A percentile compares a stretch with the other conserved stretches of the same genome.
Conservation (phyloP, 2,888 invertebrate genomes). For the Bellardia pandia region DNA sequence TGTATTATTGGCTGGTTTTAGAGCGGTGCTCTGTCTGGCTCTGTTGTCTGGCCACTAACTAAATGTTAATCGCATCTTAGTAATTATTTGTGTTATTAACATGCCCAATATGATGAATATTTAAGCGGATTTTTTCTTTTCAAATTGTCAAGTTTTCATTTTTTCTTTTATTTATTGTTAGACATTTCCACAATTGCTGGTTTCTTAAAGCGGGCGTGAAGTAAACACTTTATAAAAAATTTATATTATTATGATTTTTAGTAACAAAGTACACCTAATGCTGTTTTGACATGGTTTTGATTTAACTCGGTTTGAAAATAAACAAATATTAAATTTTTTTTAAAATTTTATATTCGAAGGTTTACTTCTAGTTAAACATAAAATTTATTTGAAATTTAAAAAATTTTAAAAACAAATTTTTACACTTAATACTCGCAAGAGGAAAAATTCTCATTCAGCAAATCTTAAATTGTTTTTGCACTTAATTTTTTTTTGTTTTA, state of each 20-base stretch:
- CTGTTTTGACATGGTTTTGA: no score
- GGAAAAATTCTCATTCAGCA: no score
- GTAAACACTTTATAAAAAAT: conserved; percentile 41
- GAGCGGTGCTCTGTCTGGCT: background rate
- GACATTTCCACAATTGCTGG: conserved; percentile 39
- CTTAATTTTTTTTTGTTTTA: no score
- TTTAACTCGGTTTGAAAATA: no score
- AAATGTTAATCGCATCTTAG: conserved; percentile 68
- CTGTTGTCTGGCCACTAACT: conserved; percentile 3
- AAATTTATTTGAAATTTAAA: no score
- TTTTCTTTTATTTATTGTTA: conserved; percentile 21
- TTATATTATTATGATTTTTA: background rate
- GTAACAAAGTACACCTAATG: conserved; percentile 16
- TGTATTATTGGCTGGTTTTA: background rate
- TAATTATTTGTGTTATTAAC: conserved; percentile 71
- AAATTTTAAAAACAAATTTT: no score
- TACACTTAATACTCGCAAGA: no score
- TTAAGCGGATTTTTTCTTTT: conserved; percentile 46
- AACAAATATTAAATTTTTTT: no score
- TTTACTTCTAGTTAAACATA: no score
- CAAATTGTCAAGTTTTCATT: conserved; percentile 42
- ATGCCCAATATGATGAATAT: conserved; percentile 58
- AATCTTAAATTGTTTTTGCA: no score
- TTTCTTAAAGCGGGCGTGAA: conserved; percentile 67
- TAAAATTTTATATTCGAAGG: no score